Evolutionary conservation across 92 coral and sea anemone genomes (phyloP), one percentile per base, ranked within the genome.

Genomic region (Phymanthus crucifer): DNA sequence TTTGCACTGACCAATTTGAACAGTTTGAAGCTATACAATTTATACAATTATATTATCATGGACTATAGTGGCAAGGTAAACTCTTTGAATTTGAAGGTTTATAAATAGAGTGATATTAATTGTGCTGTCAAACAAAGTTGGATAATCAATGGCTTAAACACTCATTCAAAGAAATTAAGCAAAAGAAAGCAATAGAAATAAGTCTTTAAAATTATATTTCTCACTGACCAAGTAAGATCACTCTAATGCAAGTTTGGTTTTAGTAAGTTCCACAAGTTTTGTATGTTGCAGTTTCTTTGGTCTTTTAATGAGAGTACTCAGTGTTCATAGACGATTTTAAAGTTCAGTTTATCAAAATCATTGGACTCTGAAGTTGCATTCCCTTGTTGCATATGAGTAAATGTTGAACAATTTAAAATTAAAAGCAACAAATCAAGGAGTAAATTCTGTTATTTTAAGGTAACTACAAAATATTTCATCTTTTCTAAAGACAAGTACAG

Each of bases 271-370:
- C 50, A 45, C 16, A 45, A 45, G 50, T 45, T 45, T 45, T 45
- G 57, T 50, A 50, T 50, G 58, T 50, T 50, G 58, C 58, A 50
- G 58, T 50, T 50, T 50, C 58, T 50, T 50, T 50, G 58, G 24
- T 50, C 58, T 50, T 54, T 54, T 54, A 54, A n/a, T 54, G 64
- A 54, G 64, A 54, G 64, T 27, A 54, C 64, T 54, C 64, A 54
- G 10, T 54, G 48, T 43, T 43, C 48, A 43, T 54, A 54, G 64
- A 54, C n/a, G 29, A n/a, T 54, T 54, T 54, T 54, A 54, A 54
- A n/a, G 64, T 54, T 54, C 64, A 54, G 64, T 54, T 54, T 54
- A 54, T 54, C 64, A 54, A 54, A 54, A 54, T 54, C 64, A 54
- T 54, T 54, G 64, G 64, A 54, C 26, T 54, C n/a, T 54, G 64